Evolutionary conservation across 2,888 invertebrate genomes (phyloP), one percentile per base, ranked within the genome.

Genomic region (Alcis repandata): DNA sequence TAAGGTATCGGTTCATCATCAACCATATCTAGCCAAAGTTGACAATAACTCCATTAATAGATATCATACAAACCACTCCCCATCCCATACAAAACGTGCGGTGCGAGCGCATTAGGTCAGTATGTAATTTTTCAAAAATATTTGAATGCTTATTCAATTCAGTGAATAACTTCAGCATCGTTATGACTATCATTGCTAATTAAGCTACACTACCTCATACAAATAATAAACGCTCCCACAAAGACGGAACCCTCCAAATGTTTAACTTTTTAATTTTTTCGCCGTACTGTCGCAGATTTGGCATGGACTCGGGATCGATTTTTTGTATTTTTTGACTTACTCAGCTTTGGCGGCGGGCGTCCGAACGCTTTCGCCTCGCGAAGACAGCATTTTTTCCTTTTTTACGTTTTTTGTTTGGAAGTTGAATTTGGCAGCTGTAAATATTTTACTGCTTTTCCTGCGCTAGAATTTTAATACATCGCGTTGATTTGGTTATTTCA

Each of bases 281-380:
- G 36, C 40, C 56, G 57, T 33, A 46, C 59, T 46, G 67, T 73
- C 63, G 60, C 65, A 69, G 66, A 70, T 71, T 73, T 73, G 73
- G 73, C 73, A 69, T 45, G 69, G 66, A 64, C 64, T 67, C 62
- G 17, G 58, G 41, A 63, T 65, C 48, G 43, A 36, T 66, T 66
- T 73, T 73, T 73, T 69, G 64, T 71, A 63, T 70, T 73, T 70
- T 73, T 73, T 71, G 58, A 71, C 63, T 73, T 71, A 68, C 66
- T 63, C 51, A 41, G 63, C 66, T 73, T 69, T 73, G 60, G 68
- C 70, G 56, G 62, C 71, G 64, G 48, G 52, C 68, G 64, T 65
- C 69, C 68, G 65, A 65, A 67, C 60, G 66, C 70, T 68, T 71
- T 66, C 67, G 66, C 52, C 11, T 41, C 10, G 66, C 52, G 45